A percentile compares a stretch with the other conserved stretches of the same genome.
phyloP scores from a whole-genome alignment of 1,140 invertebrate species.

The Himalopsyche phryganea region DNA sequence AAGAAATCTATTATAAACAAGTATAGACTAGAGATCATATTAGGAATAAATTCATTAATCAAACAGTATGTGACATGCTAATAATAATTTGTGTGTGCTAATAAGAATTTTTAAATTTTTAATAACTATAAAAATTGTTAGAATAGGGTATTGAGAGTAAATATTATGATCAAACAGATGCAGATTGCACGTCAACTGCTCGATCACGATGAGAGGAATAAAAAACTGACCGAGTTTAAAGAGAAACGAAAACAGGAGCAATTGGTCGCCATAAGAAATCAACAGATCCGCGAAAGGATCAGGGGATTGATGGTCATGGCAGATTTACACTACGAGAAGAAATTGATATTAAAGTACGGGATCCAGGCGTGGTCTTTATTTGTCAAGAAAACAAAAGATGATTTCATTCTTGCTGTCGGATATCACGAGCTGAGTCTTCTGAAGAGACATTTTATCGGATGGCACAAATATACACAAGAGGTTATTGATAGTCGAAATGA shows the following conservation, averaged over 20 bases:
- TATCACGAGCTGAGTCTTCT: slow-evolving; percentile 47
- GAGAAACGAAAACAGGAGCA: slow-evolving; percentile 58
- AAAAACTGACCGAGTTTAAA: slow-evolving; percentile 55
- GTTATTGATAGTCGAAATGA: slow-evolving; percentile 47
- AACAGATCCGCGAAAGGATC: slow-evolving; percentile 50
- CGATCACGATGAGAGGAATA: slow-evolving; percentile 60
- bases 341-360: slow-evolving; percentile 50
- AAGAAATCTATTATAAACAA: no score
- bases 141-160: no score
- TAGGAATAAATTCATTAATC: no score
- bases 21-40: no score
- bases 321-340: slow-evolving; percentile 55
- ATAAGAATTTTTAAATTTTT: no score
- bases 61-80: no score
- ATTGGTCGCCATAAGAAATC: slow-evolving; percentile 56
- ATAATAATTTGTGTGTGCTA: no score
- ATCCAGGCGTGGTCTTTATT: slow-evolving; percentile 51
- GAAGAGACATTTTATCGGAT: slow-evolving; percentile 49
- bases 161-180: slow-evolving; percentile 7
- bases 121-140: no score
- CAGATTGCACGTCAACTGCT: slow-evolving; percentile 44
- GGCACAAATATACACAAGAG: slow-evolving; percentile 51
- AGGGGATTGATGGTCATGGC: slow-evolving; percentile 54
- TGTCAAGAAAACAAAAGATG: slow-evolving; percentile 49
- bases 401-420: slow-evolving; percentile 47